A percentile compares a stretch with the other conserved stretches of the same genome.
Evolutionary conservation across 2,797 vertebrate species (phyloP).

Genomic region (Anabas testudineus): DNA sequence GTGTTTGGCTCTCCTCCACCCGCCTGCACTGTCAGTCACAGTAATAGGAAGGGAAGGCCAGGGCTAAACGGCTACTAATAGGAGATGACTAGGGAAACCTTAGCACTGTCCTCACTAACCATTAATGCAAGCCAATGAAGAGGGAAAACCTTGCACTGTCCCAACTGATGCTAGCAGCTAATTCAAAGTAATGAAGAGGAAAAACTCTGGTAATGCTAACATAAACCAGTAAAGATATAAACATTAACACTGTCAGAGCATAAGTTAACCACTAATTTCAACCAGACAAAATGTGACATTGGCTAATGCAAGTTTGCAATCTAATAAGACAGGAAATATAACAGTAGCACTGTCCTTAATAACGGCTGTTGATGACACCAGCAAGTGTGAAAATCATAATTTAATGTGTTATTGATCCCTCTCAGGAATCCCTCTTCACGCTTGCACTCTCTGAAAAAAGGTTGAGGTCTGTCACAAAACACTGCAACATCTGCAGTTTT

Average conservation of each 20-base stretch:
- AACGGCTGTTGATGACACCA: slow-evolving; percentile 28
- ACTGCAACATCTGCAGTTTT: background rate
- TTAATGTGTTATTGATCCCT: slow-evolving; percentile 32
- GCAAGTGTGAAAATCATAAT: slow-evolving; percentile 43
- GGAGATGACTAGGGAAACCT: slow-evolving; percentile 71
- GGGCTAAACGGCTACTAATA: slow-evolving; percentile 73
- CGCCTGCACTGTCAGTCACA: slow-evolving; percentile 74
- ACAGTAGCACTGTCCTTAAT: slow-evolving; percentile 12
- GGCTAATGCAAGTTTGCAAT: slow-evolving; percentile 23
- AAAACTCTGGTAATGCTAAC: slow-evolving; percentile 46
- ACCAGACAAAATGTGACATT: slow-evolving; percentile 11
- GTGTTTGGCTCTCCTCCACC: slow-evolving; percentile 54
- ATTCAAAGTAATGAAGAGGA: slow-evolving; percentile 61
- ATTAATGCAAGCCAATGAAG: slow-evolving; percentile 63
- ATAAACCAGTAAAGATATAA: slow-evolving; percentile 13
- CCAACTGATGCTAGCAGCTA: slow-evolving; percentile 42
- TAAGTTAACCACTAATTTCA: slow-evolving; percentile 49
- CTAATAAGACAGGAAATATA: slow-evolving; percentile 24
- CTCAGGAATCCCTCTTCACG: slow-evolving; percentile 1
- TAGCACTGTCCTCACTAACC: slow-evolving; percentile 56
- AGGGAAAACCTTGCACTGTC: slow-evolving; percentile 11
- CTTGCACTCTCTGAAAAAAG: background rate
- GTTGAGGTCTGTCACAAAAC: slow-evolving; percentile 10
- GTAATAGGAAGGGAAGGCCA: slow-evolving; percentile 76
- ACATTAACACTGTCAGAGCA: slow-evolving; percentile 24